Percentiles rank a stretch among this genome's conserved stretches.
These are phyloP conservation scores for Andrena trimmerana DNA, from an alignment of 2,888 invertebrate species.

Conservation along the genomic window DNA sequence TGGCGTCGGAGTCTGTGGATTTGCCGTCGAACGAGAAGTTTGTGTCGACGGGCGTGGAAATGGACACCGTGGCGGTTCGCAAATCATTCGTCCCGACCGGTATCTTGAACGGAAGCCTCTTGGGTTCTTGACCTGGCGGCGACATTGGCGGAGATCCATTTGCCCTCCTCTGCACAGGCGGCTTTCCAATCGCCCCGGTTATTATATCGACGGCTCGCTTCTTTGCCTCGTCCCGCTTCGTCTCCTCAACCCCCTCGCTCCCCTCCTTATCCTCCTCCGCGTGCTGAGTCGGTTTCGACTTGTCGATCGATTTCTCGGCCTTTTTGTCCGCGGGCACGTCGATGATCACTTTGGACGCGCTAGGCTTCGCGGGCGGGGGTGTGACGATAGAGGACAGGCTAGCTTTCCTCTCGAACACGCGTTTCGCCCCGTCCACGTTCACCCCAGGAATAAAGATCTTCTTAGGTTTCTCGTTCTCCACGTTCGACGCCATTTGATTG, in stretches of 20 bases:
- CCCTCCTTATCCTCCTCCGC: constrained; percentile 12
- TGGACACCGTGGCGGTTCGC: constrained; percentile 82
- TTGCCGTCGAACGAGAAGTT: constrained; percentile 79
- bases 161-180: constrained; percentile 75
- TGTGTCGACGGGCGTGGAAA: constrained; percentile 83
- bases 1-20: constrained; percentile 62
- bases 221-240: constrained; percentile 79
- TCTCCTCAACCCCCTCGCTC: constrained; percentile 44
- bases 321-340: constrained; percentile 80
- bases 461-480: constrained; percentile 88
- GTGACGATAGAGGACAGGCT: constrained; percentile 86
- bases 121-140: constrained; percentile 79
- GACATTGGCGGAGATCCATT: constrained; percentile 81
- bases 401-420: constrained; percentile 93
- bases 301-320: constrained; percentile 66
- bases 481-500: constrained; percentile 85
- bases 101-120: constrained; percentile 80
- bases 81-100: constrained; percentile 83
- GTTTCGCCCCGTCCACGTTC: constrained; percentile 94
- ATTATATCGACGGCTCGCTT: constrained; percentile 82
- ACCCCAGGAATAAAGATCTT: constrained; percentile 93
- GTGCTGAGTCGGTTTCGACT: no score
- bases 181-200: constrained; percentile 81
- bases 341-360: constrained; percentile 80
- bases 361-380: constrained; percentile 78